These are phyloP conservation scores for Yasuhikotakia modesta DNA, from an alignment of 2,797 vertebrate genomes.

Conservation along the genomic window DNA sequence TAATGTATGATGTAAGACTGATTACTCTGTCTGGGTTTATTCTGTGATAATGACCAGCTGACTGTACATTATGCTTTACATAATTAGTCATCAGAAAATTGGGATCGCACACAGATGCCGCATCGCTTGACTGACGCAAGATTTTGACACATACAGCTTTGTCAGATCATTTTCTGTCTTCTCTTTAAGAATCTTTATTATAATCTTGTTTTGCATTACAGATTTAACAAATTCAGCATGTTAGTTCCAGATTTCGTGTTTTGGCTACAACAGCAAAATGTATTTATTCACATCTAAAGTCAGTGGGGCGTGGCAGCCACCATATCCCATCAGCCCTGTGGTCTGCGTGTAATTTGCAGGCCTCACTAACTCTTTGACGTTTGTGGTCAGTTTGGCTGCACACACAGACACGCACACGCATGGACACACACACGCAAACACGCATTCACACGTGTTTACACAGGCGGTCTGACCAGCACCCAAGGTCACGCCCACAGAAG, in stretches of 20 bases:
- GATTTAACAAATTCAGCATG: conserved; percentile 25
- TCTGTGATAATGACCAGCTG: background rate
- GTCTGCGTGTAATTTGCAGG: conserved; percentile 43
- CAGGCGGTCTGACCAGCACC: conserved; percentile 27
- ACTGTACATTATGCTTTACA: background rate
- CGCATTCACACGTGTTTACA: conserved; percentile 20
- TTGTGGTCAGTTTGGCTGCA: conserved; percentile 50
- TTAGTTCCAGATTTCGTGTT: conserved; percentile 21
- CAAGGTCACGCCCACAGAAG: conserved; percentile 30
- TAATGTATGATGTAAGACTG: background rate
- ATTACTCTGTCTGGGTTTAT: conserved; percentile 4
- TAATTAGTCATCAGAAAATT: conserved; percentile 24
- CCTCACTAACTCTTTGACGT: conserved; percentile 32
- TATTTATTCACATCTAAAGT: conserved; percentile 21
- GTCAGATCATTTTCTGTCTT: conserved; percentile 17
- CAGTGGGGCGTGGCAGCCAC: background rate
- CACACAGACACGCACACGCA: conserved; percentile 1
- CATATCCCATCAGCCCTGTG: conserved; percentile 16
- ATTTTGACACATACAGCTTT: conserved; percentile 16
- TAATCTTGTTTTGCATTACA: conserved; percentile 7
- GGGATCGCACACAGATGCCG: background rate
- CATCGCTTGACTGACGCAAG: conserved; percentile 10
- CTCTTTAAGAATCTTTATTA: conserved; percentile 6
- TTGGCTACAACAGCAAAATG: background rate
- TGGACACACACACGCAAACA: conserved; percentile 37